These are phyloP conservation scores for Polymixis lichenea DNA, from an alignment of 2,888 invertebrate species.

Conservation along the genomic window DNA sequence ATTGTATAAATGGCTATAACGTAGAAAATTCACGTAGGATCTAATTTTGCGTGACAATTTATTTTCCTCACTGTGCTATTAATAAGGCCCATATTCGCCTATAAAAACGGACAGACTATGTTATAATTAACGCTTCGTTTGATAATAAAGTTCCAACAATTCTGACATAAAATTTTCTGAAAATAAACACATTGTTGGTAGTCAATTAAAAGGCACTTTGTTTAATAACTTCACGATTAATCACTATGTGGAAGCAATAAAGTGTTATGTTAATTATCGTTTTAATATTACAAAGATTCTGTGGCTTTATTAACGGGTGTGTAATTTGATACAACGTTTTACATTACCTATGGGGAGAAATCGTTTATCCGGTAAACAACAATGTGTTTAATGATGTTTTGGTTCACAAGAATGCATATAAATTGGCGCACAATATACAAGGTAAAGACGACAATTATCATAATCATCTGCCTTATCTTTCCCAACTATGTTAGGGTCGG, in stretches of 20 bases:
- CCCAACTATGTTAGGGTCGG: no score
- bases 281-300: conserved; percentile 30
- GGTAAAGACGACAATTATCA: no score
- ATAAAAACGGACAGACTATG: neutral
- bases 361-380: neutral
- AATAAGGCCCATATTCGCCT: no score
- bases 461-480: no score
- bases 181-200: conserved; percentile 23
- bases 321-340: conserved; percentile 16
- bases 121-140: conserved; percentile 10
- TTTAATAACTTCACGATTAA: conserved; percentile 41
- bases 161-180: neutral
- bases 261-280: conserved; percentile 31
- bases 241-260: conserved; percentile 21
- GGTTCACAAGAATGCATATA: neutral
- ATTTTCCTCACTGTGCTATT: neutral
- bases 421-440: no score
- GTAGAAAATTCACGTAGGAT: neutral
- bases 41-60: neutral
- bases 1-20: neutral
- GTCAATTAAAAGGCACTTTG: conserved; percentile 36
- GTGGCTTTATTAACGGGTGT: conserved; percentile 12
- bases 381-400: neutral
- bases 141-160: conserved; percentile 7
- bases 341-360: neutral